These are phyloP conservation scores for Drosophila parvula DNA, from an alignment of 1,140 invertebrate species.

Conservation along the genomic window DNA sequence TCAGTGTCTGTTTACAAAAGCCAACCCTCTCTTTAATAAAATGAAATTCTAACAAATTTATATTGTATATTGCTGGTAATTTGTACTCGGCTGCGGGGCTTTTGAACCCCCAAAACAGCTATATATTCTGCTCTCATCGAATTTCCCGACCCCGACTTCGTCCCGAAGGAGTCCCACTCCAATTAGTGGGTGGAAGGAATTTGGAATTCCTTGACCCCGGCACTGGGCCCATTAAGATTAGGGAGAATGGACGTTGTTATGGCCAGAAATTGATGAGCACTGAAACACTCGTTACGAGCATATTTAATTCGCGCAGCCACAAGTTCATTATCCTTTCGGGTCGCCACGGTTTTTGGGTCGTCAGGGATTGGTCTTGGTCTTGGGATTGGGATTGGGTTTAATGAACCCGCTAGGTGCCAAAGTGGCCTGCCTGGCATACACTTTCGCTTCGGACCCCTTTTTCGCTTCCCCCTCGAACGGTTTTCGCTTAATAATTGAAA, in stretches of 20 bases:
- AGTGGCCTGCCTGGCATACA: conserved; percentile 48
- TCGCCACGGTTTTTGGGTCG: conserved; percentile 16
- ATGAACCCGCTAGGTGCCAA: conserved; percentile 76
- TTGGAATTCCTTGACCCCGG: conserved; percentile 44
- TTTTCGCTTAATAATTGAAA: conserved; percentile 71
- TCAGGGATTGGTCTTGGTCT: not conserved
- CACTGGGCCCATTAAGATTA: conserved; percentile 48
- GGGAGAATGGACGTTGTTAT: conserved; percentile 49
- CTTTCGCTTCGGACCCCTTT: conserved; percentile 23
- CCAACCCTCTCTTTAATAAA: conserved; percentile 2
- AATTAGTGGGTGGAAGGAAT: conserved; percentile 6
- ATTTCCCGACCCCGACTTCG: not conserved
- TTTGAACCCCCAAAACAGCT: conserved; percentile 13
- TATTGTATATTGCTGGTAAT: conserved; percentile 13
- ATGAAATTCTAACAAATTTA: conserved; percentile 6
- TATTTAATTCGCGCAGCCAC: conserved; percentile 47
- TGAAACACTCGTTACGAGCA: conserved; percentile 60
- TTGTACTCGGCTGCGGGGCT: conserved; percentile 6
- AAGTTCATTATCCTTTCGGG: conserved; percentile 73
- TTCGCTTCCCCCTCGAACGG: not conserved
- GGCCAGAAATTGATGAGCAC: conserved; percentile 63
- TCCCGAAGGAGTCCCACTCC: conserved; percentile 1
- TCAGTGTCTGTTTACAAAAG: not conserved
- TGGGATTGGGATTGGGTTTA: conserved; percentile 51
- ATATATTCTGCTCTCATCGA: conserved; percentile 9